Percentiles rank a stretch among this genome's conserved stretches.
phyloP scores from a whole-genome alignment of 2,888 invertebrate species.

The Periphyllus acericola region DNA sequence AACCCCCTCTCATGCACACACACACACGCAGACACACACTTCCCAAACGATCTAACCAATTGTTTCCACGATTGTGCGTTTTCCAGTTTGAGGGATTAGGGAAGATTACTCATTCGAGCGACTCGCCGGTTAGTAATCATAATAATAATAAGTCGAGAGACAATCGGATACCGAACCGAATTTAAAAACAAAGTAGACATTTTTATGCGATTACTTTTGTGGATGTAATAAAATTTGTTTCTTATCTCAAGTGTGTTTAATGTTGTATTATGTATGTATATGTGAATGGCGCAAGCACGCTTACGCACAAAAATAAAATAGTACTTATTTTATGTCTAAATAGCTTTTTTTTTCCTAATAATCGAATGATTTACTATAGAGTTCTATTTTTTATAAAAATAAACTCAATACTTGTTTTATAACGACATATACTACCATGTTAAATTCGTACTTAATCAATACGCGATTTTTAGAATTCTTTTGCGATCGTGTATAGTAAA shows the following conservation, averaged over 20 bases:
- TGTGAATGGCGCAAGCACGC: neutral
- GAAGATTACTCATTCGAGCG: neutral
- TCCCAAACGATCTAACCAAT: neutral
- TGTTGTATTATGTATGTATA: neutral
- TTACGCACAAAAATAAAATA: neutral
- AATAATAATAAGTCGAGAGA: neutral
- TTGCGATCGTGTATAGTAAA: no score
- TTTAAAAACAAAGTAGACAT: neutral
- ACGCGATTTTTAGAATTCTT: no score
- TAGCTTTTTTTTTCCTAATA: neutral
- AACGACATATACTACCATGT: no score
- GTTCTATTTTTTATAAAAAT: neutral
- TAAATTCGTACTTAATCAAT: no score
- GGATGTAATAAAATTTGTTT: neutral
- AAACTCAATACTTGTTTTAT: no score
- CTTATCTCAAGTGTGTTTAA: neutral
- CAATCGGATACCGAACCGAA: neutral
- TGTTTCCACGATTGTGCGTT: neutral
- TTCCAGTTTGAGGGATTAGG: neutral
- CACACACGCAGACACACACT: no score
- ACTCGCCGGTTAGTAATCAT: no score
- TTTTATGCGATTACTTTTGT: neutral
- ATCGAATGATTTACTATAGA: neutral
- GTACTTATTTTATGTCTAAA: neutral
- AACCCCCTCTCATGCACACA: no score